Percentiles rank a stretch among this genome's conserved stretches.
phyloP scores from a whole-genome alignment of 2,113 vertebrate genomes.

The Xenopus tropicalis region DNA sequence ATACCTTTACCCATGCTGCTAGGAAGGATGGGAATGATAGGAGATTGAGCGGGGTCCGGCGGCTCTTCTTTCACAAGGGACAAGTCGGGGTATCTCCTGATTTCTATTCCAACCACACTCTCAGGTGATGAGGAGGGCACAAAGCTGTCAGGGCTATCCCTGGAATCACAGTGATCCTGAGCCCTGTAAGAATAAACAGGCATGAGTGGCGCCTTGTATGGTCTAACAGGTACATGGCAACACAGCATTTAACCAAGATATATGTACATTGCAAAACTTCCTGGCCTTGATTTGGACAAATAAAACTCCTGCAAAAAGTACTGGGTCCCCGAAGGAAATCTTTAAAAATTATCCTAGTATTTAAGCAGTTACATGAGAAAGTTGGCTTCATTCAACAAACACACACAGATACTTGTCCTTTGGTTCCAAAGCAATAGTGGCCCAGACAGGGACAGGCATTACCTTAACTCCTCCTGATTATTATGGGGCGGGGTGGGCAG shows the following conservation, averaged over 20 bases:
- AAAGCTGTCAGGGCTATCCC: conserved; percentile 81
- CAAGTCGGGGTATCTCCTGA: conserved; percentile 88
- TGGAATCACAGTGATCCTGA: conserved; percentile 77
- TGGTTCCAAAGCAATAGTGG: no score
- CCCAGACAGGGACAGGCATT: no score
- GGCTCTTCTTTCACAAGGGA: conserved; percentile 86
- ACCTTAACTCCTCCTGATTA: conserved; percentile 94
- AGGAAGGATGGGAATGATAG: conserved; percentile 85
- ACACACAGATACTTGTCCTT: no score
- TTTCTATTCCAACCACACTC: conserved; percentile 81
- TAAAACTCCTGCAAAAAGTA: no score
- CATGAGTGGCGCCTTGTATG: not conserved
- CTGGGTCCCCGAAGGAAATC: no score
- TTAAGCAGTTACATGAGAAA: no score
- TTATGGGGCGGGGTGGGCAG: conserved; percentile 95
- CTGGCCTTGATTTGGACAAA: no score
- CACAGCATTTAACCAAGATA: no score
- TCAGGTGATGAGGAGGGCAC: conserved; percentile 94
- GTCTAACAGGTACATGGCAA: no score
- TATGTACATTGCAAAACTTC: no score
- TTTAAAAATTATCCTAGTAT: no score
- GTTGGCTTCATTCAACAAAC: no score
- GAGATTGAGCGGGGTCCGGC: conserved; percentile 83
- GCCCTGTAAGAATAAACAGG: conserved; percentile 60
- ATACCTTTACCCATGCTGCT: conserved; percentile 82